A percentile compares a stretch with the other conserved stretches of the same genome.
Conservation (phyloP, 1,140 invertebrate species). For the Solen grandis region DNA sequence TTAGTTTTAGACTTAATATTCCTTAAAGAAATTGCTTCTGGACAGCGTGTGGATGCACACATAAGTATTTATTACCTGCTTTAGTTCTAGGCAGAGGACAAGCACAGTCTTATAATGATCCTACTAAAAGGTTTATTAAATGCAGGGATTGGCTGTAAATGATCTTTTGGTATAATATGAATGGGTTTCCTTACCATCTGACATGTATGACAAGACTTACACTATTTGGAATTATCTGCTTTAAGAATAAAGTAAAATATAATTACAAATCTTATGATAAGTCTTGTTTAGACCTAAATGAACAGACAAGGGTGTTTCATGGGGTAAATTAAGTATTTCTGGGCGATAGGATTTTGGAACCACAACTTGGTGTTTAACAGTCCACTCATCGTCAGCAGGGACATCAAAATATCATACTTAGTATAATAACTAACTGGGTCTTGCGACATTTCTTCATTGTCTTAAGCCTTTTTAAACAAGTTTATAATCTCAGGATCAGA, state of each 20-base stretch:
- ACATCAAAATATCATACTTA: not conserved
- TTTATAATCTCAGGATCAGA: not conserved
- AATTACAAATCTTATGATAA: conserved; percentile 19
- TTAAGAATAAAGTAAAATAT: conserved; percentile 41
- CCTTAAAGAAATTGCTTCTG: conserved; percentile 54
- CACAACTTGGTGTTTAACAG: not conserved
- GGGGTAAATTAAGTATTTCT: not conserved
- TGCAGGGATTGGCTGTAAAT: conserved; percentile 26
- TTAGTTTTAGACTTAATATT: conserved; percentile 41
- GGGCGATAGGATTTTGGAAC: not conserved
- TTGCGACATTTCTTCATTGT: not conserved
- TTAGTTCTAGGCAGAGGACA: conserved; percentile 54
- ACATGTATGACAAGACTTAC: conserved; percentile 58
- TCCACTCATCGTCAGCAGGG: not conserved
- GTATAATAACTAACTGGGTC: not conserved
- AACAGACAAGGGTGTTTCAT: too few species aligned
- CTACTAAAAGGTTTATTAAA: too few species aligned
- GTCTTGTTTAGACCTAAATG: not conserved
- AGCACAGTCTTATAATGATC: conserved; percentile 55
- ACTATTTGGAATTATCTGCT: conserved; percentile 35
- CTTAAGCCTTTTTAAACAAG: not conserved
- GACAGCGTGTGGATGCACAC: conserved; percentile 57
- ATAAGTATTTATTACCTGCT: conserved; percentile 56
- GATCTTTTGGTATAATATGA: conserved; percentile 27
- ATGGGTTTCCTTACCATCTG: conserved; percentile 63